Base-by-base conservation (phyloP, 2,797 vertebrate species). In the Silurus lanzhouensis region DNA sequence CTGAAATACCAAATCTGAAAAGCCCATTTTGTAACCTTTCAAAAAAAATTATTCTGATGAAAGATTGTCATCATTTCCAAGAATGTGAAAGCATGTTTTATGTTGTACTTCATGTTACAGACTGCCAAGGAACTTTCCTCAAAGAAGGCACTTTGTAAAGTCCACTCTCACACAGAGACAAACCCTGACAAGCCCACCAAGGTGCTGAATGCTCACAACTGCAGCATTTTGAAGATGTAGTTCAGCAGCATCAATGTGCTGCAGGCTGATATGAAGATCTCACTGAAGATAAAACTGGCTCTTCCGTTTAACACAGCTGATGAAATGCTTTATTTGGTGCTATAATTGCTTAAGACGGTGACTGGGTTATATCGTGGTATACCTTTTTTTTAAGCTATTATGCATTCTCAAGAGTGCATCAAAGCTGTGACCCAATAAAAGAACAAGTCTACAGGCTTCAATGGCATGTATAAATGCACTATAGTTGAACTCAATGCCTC, bases 371-470 rank as follows among this genome's bases (percentile, higher is more conserved):
- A 27, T 25, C 46, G 25, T 14, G 27, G 15, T 31, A 31, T 63
- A 44, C 19, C 5, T 63, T 15, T 75, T 55, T 55, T 58, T 46
- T n/a, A 60, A 14, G 31, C 31, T 63, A 63, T 79, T 63, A 46
- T 78, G 57, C 38, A 63, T 79, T 38, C 58, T 79, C 31, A 61
- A n/a, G 12, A n/a, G 58, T 63, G 38, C 31, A 79, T 61, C 61
- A 61, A 46, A 79, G 58, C 58, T 63, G 57, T 46, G 31, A 63
- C 58, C 31, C 15, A 61, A 61, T 78, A 78, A 78, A 77, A 61
- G 57, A 61, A 61, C 12, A 1, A 44, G 12, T 31, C 58, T 63
- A 63, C 76, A 61, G 58, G 19, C 27, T 38, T 7, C 57, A 61
- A 58, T 38, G 55, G 74, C 55, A 31, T 10, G 31, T 31, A 55